Evolutionary conservation across 2,113 vertebrate species (phyloP), one percentile per base, ranked within the genome.

Genomic region (Setophaga petechia): DNA sequence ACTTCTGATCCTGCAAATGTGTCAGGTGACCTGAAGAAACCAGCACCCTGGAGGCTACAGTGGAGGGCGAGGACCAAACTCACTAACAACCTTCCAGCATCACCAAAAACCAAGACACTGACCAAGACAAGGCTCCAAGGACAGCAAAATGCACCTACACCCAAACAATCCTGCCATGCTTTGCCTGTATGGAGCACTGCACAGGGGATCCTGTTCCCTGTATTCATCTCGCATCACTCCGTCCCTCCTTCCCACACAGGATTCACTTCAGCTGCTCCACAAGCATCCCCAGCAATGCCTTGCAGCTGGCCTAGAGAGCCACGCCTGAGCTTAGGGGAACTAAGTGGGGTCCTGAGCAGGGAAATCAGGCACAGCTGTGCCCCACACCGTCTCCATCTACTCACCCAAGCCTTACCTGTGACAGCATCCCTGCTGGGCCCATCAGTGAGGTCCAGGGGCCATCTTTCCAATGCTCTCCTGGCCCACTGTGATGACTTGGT

Each of bases 21-120:
- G 18, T 43, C 0, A 0, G n/a, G 5, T 3, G 16, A 18, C 67
- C n/a, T 10, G 21, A 27, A 58, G 62, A 75, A 68, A 33, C 33
- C 0, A 0, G 15, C 5, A 10, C 5, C 43, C 7, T 0, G 0
- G 28, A 51, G 61, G 21, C 52, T 16, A 5, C 12, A 3, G 27
- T 13, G 1, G 2, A 90, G 16, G 17, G 44, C 9, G n/a, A 54
- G 10, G 51, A 88, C 13, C 21, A 25, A 17, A 72, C 3, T 3
- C 24, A 11, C 28, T 5, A 4, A 90, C 7, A 78, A 59, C 30
- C 15, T 51, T 43, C 47, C 37, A 46, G n/a, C 10, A 21, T 6
- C 22, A 31, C 18, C 55, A 58, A 47, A 69, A 39, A 8, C 17
- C 55, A 44, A 62, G 41, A 37, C 25, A 28, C 12, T 5, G 0